Evolutionary conservation across 2,797 vertebrate species (phyloP), one percentile per base, ranked within the genome.

Genomic region (Leptodactylus fallax): DNA sequence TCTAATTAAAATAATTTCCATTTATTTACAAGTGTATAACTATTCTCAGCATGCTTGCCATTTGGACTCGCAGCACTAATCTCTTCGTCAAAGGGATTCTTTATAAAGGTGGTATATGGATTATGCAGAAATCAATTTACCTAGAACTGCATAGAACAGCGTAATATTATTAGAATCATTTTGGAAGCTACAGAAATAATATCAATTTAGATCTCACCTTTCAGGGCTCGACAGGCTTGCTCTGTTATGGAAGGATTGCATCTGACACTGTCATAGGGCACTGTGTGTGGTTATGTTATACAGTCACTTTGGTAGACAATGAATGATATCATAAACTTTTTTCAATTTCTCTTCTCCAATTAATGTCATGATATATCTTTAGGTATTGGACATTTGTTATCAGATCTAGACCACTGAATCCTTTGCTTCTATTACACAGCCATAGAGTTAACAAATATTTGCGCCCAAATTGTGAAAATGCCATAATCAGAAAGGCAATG

Each of bases 1-100:
- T 89, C 84, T 89, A 89, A 86, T 89, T 89, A 86, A 89, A 86
- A 86, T 86, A 72, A 86, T 86, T 85, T 71, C 49, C 81, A 89
- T 85, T 89, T 89, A 83, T 89, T 86, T 89, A 89, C 88, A 79
- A 83, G 80, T 71, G 61, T 82, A 89, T 89, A 89, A 86, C 61
- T 86, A 86, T 86, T 83, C 85, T 83, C 88, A 86, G 79, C 80
- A 82, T 83, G 88, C 61, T 23, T 83, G 85, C 85, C 53, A 79
- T 89, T 89, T 89, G 85, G 60, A 61, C 67, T 86, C 79, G 45
- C 55, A 67, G 61, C 61, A 53, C 53, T 79, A 78, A 83, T 83
- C 36, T 86, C 58, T 86, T 61, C 69, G 17, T 79, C 80, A 86
- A 61, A 85, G 69, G 60, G 78, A 25, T 81, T 60, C 27, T 79